phyloP scores from a whole-genome alignment of 2,113 vertebrate genomes.

The Pelecanoides urinatrix region DNA sequence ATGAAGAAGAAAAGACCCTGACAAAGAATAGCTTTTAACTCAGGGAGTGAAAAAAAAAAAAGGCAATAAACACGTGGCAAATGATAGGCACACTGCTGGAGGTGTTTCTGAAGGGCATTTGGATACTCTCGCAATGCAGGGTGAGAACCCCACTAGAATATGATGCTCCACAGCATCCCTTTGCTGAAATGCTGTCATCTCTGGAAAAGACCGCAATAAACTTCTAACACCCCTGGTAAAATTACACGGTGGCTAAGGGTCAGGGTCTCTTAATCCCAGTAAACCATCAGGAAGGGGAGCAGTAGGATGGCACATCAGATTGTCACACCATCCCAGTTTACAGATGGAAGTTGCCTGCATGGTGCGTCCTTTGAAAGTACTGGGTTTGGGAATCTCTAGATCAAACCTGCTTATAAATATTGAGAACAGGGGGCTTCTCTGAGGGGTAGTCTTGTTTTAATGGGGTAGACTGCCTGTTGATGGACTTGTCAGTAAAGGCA shows the following conservation, averaged over 20 bases:
- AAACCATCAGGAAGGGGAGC: not conserved
- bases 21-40: constrained; percentile 29
- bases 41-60: not conserved
- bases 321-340: not conserved
- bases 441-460: not conserved
- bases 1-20: not conserved
- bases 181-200: not conserved
- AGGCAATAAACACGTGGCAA: not conserved
- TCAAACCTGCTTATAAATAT: not conserved
- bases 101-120: not conserved
- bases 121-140: not conserved
- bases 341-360: not conserved
- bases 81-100: not conserved
- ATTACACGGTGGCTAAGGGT: not conserved
- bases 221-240: not conserved
- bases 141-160: not conserved
- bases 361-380: not conserved
- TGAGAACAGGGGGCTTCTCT: not conserved
- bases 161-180: not conserved
- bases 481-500: not conserved
- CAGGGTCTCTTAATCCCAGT: not conserved
- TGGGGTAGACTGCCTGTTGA: not conserved
- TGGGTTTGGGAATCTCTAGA: not conserved
- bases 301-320: not conserved
- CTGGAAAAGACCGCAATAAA: not conserved